Base-by-base conservation (phyloP, 2,888 invertebrate species). In the Harmothoe impar region DNA sequence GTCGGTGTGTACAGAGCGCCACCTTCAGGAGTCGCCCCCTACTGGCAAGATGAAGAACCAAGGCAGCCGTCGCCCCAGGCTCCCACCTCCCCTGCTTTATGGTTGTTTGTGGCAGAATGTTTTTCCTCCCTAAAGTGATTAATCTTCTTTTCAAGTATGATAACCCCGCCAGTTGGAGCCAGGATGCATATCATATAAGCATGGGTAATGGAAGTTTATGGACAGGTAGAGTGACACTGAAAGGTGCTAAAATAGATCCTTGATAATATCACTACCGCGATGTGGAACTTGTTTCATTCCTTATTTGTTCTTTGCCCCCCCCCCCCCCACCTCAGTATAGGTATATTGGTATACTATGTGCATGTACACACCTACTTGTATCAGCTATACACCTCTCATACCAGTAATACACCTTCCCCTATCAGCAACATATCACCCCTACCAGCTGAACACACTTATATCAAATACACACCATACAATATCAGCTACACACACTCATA, bases 1-100 rank as follows among this genome's bases (percentile, higher is more conserved):
- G 84, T 51, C 43, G 43, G 43, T 84, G 84, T 84, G 84, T 84
- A 51, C 84, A 84, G 43, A 84, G 84, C 84, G 84, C 84, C 84
- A 84, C 51, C 84, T 84, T 35, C 51, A 43, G 84, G 84, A 84
- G 84, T 25, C 0, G 84, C 35, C 84, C 84, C 62, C 84, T 84
- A 51, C 84, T 35, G 84, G 51, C 43, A 3, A 84, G 72, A 72
- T 72, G 29, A 72, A 72, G 72, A 72, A 72, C 15, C 72, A 72
- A n/a, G 29, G 72, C 72, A n/a, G 72, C 72, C 72, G 72, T 29
- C 20, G 29, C 72, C 72, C 29, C 72, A 25, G 72, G 72, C 72
- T 5, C n/a, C 62, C 15, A n/a, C 23, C 23, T 62, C n/a, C n/a
- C n/a, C 20, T 20, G n/a, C 62, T n/a, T 62, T 62, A 62, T 62